Conservation (phyloP, 2,888 invertebrate species). For the Dynastes tityus region DNA sequence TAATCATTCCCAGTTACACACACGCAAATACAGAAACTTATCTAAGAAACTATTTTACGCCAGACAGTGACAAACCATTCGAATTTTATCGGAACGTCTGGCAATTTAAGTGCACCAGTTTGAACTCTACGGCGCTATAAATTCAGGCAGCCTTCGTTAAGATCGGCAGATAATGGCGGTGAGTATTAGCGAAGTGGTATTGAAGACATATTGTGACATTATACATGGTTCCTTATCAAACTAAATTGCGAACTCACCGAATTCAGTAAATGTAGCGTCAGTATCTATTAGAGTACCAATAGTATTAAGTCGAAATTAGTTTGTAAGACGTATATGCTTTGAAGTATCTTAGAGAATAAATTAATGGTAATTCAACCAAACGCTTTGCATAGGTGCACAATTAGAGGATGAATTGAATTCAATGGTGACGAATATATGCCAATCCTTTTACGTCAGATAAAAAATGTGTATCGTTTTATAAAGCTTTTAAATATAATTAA, state of each 20-base stretch:
- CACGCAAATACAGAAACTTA: slow-evolving; percentile 25
- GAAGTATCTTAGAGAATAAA: not conserved
- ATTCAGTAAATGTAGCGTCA: not conserved
- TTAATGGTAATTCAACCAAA: not conserved
- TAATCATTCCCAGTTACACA: slow-evolving; percentile 6
- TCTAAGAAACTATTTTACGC: slow-evolving; percentile 14
- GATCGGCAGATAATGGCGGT: slow-evolving; percentile 35
- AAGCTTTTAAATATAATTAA: too few species aligned
- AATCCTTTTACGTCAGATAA: too few species aligned
- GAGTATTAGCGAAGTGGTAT: slow-evolving; percentile 31
- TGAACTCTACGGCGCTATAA: slow-evolving; percentile 3
- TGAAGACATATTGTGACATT: slow-evolving; percentile 39
- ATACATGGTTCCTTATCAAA: slow-evolving; percentile 18
- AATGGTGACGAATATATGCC: too few species aligned
- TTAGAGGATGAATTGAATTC: too few species aligned
- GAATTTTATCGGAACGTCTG: slow-evolving; percentile 38
- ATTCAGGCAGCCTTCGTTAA: slow-evolving; percentile 30
- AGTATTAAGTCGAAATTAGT: not conserved
- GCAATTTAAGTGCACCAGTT: slow-evolving; percentile 26
- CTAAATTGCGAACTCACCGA: slow-evolving; percentile 10
- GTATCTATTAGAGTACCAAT: not conserved
- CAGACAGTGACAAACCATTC: slow-evolving; percentile 40
- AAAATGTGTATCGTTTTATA: too few species aligned
- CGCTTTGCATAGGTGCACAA: not conserved
- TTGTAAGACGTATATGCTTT: not conserved